Base-by-base conservation (phyloP, 2,797 vertebrate species). In the Spea hammondii region DNA sequence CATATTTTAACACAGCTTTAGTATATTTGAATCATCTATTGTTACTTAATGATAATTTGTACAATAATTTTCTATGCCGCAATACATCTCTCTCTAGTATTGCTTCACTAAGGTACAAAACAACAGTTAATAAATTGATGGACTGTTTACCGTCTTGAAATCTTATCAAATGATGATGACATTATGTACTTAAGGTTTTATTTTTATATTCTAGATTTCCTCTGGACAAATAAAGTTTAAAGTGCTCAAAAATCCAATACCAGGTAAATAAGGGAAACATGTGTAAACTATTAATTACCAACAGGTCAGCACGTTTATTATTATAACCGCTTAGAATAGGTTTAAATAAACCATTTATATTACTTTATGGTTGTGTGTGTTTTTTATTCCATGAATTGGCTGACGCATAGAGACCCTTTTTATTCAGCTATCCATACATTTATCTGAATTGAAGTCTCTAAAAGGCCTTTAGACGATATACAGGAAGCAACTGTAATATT, bases 221-320 rank as follows among this genome's bases (percentile, higher is more conserved):
- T 85, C 92, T 62, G 93, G 93, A 80, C 96, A 92, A 90, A 76
- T 94, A 84, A 98, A 92, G 89, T 85, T 98, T 82, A 92, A 90
- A 84, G 79, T 94, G 49, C 90, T 98, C 82, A 95, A 93, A 87
- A 90, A 94, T 10, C 86, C 93, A 66, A 45, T 73, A 80, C 74
- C 82, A 91, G 92, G 92, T 94, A 92, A 90, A 77, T 53, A 53
- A 32, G 32, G 32, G 59, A 17, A n/a, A 17, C 17, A 17, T 17
- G 17, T 59, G n/a, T 62, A 62, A 5, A 62, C 5, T 62, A 62
- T 62, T 62, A 5, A 62, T 14, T 62, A 2, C 4, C 55, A 59
- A 59, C 5, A 32, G 32, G 32, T 32, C 32, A 32, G 32, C 32
- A 32, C 32, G 32, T 32, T 32, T 32, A 1, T 32, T 17, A 32